phyloP scores from a whole-genome alignment of 1,140 invertebrate genomes.

The Phthorimaea operculella region DNA sequence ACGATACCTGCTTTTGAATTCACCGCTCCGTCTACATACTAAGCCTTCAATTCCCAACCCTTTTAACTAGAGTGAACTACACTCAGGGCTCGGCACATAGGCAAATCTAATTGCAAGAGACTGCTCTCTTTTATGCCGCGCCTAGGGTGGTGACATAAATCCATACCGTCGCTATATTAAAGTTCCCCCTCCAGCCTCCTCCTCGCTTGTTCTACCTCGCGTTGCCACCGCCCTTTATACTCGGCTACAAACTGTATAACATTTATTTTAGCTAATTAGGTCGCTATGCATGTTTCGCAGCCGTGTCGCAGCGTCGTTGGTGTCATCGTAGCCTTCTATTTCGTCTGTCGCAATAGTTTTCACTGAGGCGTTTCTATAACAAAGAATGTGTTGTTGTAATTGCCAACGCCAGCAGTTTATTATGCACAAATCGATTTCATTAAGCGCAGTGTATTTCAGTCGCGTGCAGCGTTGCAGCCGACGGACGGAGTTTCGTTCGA shows the following conservation, averaged over 20 bases:
- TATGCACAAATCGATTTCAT: conserved; percentile 28
- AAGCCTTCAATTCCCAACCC: not conserved
- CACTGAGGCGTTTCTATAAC: not conserved
- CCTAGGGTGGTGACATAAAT: not conserved
- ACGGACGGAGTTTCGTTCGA: conserved; percentile 1
- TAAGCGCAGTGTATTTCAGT: conserved; percentile 33
- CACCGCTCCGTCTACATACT: not conserved
- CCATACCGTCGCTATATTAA: not conserved
- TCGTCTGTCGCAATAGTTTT: not conserved
- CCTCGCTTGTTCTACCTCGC: conserved; percentile 7
- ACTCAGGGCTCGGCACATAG: not conserved
- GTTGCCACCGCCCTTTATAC: conserved; percentile 28
- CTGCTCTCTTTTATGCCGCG: not conserved
- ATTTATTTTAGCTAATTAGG: conserved; percentile 16
- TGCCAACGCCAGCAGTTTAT: not conserved
- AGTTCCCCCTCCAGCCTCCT: not conserved
- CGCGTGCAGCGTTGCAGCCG: conserved; percentile 16
- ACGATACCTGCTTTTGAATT: conserved; percentile 22
- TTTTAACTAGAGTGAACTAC: not conserved
- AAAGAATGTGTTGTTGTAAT: not conserved
- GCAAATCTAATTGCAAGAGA: not conserved
- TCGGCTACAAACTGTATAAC: conserved; percentile 17
- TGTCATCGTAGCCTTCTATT: too few species aligned
- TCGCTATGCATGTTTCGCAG: conserved; percentile 1
- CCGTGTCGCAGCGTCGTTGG: not conserved